phyloP scores from a whole-genome alignment of 1,140 invertebrate species.

The Neocloeon triangulifer region DNA sequence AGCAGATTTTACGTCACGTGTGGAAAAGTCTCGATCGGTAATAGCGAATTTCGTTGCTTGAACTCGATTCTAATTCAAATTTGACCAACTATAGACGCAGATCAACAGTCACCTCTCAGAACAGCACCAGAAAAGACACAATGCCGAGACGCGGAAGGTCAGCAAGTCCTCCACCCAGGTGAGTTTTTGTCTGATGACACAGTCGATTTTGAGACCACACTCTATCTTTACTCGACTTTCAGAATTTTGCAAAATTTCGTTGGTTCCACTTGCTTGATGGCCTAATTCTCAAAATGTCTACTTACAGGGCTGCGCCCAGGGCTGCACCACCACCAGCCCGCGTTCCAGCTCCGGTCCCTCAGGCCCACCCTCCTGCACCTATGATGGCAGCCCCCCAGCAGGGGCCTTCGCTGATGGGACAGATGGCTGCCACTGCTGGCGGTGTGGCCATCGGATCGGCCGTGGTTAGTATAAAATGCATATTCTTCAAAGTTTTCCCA shows the following conservation, averaged over 20 bases:
- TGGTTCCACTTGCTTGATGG: neutral
- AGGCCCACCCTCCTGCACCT: constrained; percentile 22
- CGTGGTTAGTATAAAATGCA: constrained; percentile 34
- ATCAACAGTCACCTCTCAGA: too few relatives aligned
- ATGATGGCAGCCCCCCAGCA: constrained; percentile 19
- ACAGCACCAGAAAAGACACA: constrained; percentile 12
- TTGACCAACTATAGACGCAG: too few relatives aligned
- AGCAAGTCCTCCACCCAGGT: constrained; percentile 35
- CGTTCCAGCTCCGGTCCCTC: constrained; percentile 21
- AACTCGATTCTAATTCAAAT: too few relatives aligned
- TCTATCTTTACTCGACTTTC: too few relatives aligned
- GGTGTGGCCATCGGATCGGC: constrained; percentile 75
- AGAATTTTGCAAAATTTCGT: constrained; percentile 6
- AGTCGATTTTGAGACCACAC: too few relatives aligned
- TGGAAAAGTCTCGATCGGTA: too few relatives aligned
- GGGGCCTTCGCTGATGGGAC: constrained; percentile 33
- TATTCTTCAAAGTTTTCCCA: too few relatives aligned
- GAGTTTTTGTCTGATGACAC: too few relatives aligned
- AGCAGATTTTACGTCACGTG: too few relatives aligned
- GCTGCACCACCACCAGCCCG: constrained; percentile 19
- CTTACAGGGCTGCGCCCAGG: constrained; percentile 16
- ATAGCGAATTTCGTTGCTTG: too few relatives aligned
- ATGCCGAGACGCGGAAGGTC: constrained; percentile 57
- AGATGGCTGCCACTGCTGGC: constrained; percentile 81
- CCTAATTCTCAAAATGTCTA: constrained; percentile 1